A percentile compares a stretch with the other conserved stretches of the same genome.
Conservation (phyloP, 2,797 vertebrate genomes). For the Decapterus maruadsi region DNA sequence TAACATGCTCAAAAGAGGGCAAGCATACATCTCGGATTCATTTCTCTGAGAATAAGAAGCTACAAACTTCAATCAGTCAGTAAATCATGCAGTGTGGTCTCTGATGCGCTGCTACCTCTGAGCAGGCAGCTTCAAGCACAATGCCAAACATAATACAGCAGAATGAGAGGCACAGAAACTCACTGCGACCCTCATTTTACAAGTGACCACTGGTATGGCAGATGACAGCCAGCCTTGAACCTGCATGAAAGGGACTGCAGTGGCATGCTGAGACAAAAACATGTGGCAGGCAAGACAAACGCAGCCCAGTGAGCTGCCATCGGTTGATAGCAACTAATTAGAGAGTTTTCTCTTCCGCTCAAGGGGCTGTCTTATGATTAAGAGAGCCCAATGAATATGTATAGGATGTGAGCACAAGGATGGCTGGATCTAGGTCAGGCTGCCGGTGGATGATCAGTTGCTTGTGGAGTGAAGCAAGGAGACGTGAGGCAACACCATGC, state of each 20-base stretch:
- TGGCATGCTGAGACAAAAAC: constrained; percentile 34
- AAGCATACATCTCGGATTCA: not conserved
- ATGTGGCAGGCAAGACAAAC: constrained; percentile 50
- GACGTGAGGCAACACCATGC: constrained; percentile 30
- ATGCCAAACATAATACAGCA: constrained; percentile 2
- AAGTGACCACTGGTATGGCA: constrained; percentile 34
- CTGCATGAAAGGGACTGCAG: constrained; percentile 11
- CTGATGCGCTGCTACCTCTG: constrained; percentile 9
- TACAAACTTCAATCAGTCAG: constrained; percentile 15
- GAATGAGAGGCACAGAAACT: constrained; percentile 24
- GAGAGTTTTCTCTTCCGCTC: constrained; percentile 71
- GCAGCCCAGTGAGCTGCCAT: constrained; percentile 60
- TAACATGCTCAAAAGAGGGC: constrained; percentile 4
- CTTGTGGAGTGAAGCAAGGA: constrained; percentile 62
- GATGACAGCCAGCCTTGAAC: constrained; percentile 20
- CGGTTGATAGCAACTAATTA: constrained; percentile 74
- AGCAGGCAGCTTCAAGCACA: constrained; percentile 10
- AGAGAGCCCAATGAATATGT: constrained; percentile 78
- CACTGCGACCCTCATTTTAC: constrained; percentile 20
- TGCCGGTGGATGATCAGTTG: constrained; percentile 65
- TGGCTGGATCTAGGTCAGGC: constrained; percentile 77
- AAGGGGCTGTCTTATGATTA: constrained; percentile 70
- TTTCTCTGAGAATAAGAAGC: constrained; percentile 20
- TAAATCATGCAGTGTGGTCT: constrained; percentile 12
- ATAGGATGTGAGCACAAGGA: constrained; percentile 65